These are phyloP conservation scores for Pseudomyrmex gracilis DNA, from an alignment of 1,140 invertebrate genomes.

Conservation along the genomic window DNA sequence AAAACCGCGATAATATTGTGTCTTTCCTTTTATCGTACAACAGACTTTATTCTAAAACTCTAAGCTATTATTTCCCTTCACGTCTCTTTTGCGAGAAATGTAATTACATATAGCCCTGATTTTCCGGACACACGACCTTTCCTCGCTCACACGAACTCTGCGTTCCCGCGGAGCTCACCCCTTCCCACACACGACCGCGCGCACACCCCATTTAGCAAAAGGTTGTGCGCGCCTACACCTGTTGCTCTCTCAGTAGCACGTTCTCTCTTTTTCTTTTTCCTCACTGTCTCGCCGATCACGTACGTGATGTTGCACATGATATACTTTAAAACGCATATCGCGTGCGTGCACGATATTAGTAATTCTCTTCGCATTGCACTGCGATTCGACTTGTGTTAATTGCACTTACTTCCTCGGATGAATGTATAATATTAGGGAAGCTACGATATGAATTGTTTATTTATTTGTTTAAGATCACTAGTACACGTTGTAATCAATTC, in stretches of 20 bases:
- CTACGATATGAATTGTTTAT: not conserved
- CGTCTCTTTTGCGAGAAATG: slow-evolving; percentile 4
- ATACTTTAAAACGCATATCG: slow-evolving; percentile 14
- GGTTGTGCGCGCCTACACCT: slow-evolving; percentile 40
- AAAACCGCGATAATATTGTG: too few species aligned
- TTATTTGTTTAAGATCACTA: too few species aligned
- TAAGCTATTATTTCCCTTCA: not conserved
- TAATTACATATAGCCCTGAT: slow-evolving; percentile 58
- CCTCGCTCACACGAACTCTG: slow-evolving; percentile 71
- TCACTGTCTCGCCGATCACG: not conserved
- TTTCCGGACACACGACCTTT: slow-evolving; percentile 67
- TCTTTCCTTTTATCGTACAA: not conserved
- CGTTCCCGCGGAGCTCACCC: slow-evolving; percentile 20
- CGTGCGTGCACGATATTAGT: slow-evolving; percentile 16
- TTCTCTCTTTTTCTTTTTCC: not conserved
- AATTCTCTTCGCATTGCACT: slow-evolving; percentile 17
- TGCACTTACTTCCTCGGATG: slow-evolving; percentile 2
- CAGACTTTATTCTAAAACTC: not conserved
- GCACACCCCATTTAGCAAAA: slow-evolving; percentile 1
- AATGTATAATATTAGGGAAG: not conserved
- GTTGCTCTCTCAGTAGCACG: slow-evolving; percentile 40
- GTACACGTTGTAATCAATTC: too few species aligned
- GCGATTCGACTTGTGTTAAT: not conserved
- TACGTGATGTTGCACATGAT: slow-evolving; percentile 49
- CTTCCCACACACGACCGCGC: slow-evolving; percentile 18